Conservation (phyloP, 2,797 vertebrate genomes). For the Macropus fuliginosus region DNA sequence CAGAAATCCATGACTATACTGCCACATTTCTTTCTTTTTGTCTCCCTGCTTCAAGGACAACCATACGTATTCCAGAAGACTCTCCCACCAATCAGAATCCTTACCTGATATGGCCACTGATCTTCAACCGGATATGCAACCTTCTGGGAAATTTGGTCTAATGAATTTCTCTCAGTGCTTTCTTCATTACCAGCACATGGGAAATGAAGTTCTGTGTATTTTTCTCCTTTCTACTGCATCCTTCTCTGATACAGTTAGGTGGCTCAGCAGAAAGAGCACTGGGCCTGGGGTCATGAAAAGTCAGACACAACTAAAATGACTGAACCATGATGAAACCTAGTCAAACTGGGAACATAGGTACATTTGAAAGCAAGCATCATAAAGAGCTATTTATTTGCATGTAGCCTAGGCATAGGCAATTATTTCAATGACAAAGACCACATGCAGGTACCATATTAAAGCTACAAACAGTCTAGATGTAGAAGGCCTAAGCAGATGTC, state of each 20-base stretch:
- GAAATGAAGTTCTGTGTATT: not conserved
- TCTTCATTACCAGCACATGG: not conserved
- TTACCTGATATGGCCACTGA: not conserved
- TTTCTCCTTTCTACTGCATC: not conserved
- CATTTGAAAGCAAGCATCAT: not conserved
- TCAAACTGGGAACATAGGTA: not conserved
- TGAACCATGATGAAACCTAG: not conserved
- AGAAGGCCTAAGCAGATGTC: not conserved
- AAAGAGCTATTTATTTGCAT: not conserved
- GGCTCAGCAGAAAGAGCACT: not conserved
- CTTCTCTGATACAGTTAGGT: not conserved
- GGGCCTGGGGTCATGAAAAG: not conserved
- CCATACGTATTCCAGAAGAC: not conserved
- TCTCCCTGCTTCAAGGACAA: not conserved
- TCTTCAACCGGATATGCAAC: not conserved
- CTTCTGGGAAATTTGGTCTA: not conserved
- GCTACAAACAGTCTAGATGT: not conserved
- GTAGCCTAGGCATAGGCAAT: not conserved
- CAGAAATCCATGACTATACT: not conserved
- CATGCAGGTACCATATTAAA: not conserved
- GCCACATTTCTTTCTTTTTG: not conserved
- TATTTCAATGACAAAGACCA: not conserved
- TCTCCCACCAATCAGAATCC: not conserved
- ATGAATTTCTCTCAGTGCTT: not conserved
- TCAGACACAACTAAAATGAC: not conserved